These are phyloP conservation scores for Cyclura pinguis DNA, from an alignment of 2,797 vertebrate genomes.

Conservation along the genomic window DNA sequence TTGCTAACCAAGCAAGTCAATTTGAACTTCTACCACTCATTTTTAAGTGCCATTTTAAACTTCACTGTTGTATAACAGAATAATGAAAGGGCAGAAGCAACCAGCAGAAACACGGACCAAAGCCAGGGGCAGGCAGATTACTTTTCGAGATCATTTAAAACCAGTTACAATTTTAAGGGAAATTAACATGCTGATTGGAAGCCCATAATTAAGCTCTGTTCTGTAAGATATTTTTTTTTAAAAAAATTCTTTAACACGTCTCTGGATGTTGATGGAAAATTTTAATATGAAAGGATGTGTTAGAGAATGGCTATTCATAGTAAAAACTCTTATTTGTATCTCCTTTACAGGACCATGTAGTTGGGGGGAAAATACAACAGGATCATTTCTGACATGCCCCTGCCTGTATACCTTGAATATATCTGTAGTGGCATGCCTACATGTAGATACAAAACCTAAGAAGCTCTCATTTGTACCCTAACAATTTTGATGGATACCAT, in stretches of 20 bases:
- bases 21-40: constrained; percentile 72
- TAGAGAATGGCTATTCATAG: neutral
- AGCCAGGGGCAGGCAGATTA: constrained; percentile 61
- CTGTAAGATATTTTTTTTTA: neutral
- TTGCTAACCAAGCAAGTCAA: constrained; percentile 24
- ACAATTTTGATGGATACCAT: neutral
- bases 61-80: constrained; percentile 75
- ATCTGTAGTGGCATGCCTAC: neutral
- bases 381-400: neutral
- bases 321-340: neutral
- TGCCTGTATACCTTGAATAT: neutral
- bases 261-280: neutral
- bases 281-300: neutral
- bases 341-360: neutral
- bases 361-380: neutral
- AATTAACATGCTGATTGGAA: constrained; percentile 39
- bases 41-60: constrained; percentile 74
- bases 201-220: neutral
- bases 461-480: neutral
- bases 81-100: constrained; percentile 61
- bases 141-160: constrained; percentile 61
- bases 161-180: constrained; percentile 57
- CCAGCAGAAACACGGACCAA: constrained; percentile 64
- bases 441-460: neutral
- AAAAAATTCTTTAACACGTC: neutral